Evolutionary conservation across 2,113 vertebrate genomes (phyloP).

Genomic region (Chitala chitala): DNA sequence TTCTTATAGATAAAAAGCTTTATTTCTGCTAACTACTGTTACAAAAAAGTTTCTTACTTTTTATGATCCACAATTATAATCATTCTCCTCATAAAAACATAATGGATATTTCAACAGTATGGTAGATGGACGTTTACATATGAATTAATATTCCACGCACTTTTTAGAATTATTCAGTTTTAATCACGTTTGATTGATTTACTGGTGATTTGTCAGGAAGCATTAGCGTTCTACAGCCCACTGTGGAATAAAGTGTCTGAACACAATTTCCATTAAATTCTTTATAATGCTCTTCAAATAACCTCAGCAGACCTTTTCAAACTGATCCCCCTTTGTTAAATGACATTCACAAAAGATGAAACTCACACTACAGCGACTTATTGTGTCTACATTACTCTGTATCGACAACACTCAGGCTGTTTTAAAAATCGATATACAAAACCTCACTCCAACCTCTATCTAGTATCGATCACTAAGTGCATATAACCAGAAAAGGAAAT

Average conservation of each 20-base stretch:
- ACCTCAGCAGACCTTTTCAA: neutral
- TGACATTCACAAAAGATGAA: no score
- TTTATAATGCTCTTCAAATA: no score
- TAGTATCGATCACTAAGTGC: constrained; percentile 31
- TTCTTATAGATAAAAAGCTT: no score
- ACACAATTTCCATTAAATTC: neutral
- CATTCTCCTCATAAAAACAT: no score
- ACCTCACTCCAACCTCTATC: neutral
- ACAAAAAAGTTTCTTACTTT: no score
- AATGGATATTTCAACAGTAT: no score
- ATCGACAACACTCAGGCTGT: constrained; percentile 5
- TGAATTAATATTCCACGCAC: no score
- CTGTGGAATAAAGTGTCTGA: neutral
- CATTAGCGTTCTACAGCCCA: neutral
- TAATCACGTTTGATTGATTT: neutral
- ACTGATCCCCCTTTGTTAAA: neutral
- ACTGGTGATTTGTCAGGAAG: neutral
- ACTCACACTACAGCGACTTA: constrained; percentile 5
- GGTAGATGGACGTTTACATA: no score
- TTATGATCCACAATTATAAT: no score
- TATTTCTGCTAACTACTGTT: no score
- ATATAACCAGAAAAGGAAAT: constrained; percentile 27
- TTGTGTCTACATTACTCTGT: neutral
- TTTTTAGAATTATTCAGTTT: no score
- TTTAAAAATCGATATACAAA: neutral